These are phyloP conservation scores for Cyaniris semiargus DNA, from an alignment of 2,888 invertebrate species.

Conservation along the genomic window DNA sequence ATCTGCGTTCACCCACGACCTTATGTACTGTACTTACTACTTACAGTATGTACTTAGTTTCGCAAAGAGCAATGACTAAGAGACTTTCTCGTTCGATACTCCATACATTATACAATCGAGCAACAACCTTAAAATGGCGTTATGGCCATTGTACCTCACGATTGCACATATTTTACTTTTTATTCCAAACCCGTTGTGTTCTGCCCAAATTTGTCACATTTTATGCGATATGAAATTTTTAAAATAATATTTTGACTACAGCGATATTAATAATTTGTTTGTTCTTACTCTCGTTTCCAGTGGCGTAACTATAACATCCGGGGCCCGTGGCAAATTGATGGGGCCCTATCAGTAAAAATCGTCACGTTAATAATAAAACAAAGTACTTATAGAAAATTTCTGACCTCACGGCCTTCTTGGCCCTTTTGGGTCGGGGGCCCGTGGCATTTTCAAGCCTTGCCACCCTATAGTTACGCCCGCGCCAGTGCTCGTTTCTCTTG, in stretches of 20 bases:
- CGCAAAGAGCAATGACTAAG: slow-evolving; percentile 42
- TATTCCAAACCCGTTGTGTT: slow-evolving; percentile 5
- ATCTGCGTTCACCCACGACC: slow-evolving; percentile 1
- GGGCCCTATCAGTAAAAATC: too few species aligned
- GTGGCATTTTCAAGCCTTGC: too few species aligned
- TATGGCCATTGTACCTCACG: neutral
- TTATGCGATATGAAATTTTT: slow-evolving; percentile 3
- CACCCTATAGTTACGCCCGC: too few species aligned
- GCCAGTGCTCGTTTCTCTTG: too few species aligned
- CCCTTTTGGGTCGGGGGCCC: too few species aligned
- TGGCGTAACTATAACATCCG: too few species aligned
- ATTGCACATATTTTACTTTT: slow-evolving; percentile 7
- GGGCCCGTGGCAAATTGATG: too few species aligned
- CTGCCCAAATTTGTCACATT: slow-evolving; percentile 7
- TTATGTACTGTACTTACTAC: slow-evolving; percentile 20
- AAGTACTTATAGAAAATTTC: too few species aligned
- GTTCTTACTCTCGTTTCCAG: too few species aligned
- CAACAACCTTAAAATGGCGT: slow-evolving; percentile 33
- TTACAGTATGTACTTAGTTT: slow-evolving; percentile 34
- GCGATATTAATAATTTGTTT: neutral
- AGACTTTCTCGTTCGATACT: slow-evolving; percentile 40
- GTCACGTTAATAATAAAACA: too few species aligned
- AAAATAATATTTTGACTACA: neutral
- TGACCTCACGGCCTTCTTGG: too few species aligned
- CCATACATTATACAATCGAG: slow-evolving; percentile 33